Evolutionary conservation across 2,888 invertebrate genomes (phyloP), one percentile per base, ranked within the genome.

Genomic region (Cordylochernes scorpioides): DNA sequence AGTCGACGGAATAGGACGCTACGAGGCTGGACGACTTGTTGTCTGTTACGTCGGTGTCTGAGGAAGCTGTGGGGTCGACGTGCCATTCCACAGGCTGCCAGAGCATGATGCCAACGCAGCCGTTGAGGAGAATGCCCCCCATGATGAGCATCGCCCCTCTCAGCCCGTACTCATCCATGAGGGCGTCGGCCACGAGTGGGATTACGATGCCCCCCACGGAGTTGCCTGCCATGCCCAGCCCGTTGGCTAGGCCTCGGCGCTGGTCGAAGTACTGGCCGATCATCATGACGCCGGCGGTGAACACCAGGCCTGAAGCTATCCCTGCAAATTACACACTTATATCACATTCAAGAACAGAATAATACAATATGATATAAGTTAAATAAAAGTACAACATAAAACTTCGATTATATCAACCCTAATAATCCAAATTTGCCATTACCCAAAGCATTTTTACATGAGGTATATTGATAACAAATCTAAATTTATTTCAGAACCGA

Each of bases 261-360:
- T 28, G 31, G 15, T 28, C 24, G 17, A 41, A 41, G 22, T 41
- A 38, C 17, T 36, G 29, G 19, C 32, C 35, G 12, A 38, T 36
- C 32, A 41, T 38, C 12, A 33, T 77, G 18, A 80, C 75, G 0
- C 78, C 78, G 3, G 78, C 77, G 1, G 78, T 78, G 55, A 78
- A 80, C 1, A 75, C 68, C 6, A 78, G 54, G 0, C 78, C 78
- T 2, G 77, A 77, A 5, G 78, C 78, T 21, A 67, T 65, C 37
- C 78, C 78, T 70, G 50, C 72, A 48, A 75, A 56, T 9, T 72
- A 63, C n/a, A n/a, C n/a, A n/a, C n/a, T n/a, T n/a, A n/a, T n/a
- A n/a, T n/a, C n/a, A n/a, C n/a, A n/a, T n/a, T n/a, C n/a, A n/a
- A n/a, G n/a, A n/a, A n/a, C n/a, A n/a, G n/a, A n/a, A n/a, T n/a